A percentile compares a stretch with the other conserved stretches of the same genome.
These are phyloP conservation scores for Neotoxoptera formosana DNA, from an alignment of 1,140 invertebrate species.

Conservation along the genomic window DNA sequence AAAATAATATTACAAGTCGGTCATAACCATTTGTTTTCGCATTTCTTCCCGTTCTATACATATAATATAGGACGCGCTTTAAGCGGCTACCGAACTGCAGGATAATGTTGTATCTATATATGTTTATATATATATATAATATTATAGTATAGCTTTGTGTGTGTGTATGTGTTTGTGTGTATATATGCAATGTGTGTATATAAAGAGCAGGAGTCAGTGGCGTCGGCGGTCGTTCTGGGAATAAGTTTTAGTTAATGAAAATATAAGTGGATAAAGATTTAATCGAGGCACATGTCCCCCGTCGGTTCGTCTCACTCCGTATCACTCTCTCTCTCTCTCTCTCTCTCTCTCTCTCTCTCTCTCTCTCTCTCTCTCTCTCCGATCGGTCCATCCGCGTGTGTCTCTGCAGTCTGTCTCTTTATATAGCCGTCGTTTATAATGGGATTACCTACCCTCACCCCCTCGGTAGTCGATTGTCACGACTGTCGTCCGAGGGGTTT, in stretches of 20 bases:
- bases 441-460: constrained; percentile 22
- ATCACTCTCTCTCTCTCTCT: background rate
- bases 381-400: background rate
- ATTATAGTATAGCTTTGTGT: background rate
- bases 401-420: constrained; percentile 2
- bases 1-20: background rate
- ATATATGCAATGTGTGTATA: too few species aligned
- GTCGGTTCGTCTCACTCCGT: background rate
- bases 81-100: background rate
- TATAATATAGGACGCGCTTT: background rate
- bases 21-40: background rate
- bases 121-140: too few species aligned
- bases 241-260: constrained; percentile 58
- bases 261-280: constrained; percentile 58
- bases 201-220: background rate
- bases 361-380: background rate
- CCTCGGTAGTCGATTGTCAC: constrained; percentile 29
- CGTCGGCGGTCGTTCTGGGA: constrained; percentile 38
- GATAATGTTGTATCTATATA: background rate
- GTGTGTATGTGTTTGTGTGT: background rate
- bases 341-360: too few species aligned
- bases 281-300: constrained; percentile 48
- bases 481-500: constrained; percentile 28
- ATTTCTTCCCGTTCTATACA: background rate
- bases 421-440: constrained; percentile 16